Percentiles rank a stretch among this genome's conserved stretches.
phyloP scores from a whole-genome alignment of 2,113 vertebrate species.

The Alaudala cheleensis region DNA sequence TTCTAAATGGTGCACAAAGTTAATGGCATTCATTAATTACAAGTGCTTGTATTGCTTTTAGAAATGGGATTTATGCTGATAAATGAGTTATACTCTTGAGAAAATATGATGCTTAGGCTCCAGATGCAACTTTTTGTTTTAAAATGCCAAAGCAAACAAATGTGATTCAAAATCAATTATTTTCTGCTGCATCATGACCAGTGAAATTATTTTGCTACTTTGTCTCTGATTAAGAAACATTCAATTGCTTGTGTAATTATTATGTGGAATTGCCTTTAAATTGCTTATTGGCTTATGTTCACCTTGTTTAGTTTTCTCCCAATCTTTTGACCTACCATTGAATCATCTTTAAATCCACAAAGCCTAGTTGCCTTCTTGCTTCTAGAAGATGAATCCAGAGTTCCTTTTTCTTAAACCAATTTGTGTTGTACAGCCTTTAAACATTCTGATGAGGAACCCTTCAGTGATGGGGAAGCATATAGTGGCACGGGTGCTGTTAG shows the following conservation, averaged over 20 bases:
- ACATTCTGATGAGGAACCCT: conserved; percentile 75
- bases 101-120: neutral
- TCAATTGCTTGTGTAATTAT: neutral
- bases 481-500: conserved; percentile 73
- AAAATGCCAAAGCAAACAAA: neutral
- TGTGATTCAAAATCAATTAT: neutral
- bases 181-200: neutral
- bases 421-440: conserved; percentile 78
- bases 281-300: neutral
- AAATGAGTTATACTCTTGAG: neutral
- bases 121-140: neutral
- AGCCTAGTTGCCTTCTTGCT: neutral
- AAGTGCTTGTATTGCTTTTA: neutral
- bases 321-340: neutral
- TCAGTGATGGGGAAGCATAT: conserved; percentile 80
- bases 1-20: neutral
- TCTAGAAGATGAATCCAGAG: neutral
- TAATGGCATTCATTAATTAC: neutral
- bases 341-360: neutral
- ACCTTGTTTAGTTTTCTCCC: neutral
- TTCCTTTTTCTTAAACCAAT: conserved; percentile 45
- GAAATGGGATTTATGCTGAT: neutral
- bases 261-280: neutral
- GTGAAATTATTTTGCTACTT: neutral
- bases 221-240: neutral